A percentile compares a stretch with the other conserved stretches of the same genome.
Evolutionary conservation across 2,888 invertebrate species (phyloP).

Genomic region (Sesia bembeciformis): DNA sequence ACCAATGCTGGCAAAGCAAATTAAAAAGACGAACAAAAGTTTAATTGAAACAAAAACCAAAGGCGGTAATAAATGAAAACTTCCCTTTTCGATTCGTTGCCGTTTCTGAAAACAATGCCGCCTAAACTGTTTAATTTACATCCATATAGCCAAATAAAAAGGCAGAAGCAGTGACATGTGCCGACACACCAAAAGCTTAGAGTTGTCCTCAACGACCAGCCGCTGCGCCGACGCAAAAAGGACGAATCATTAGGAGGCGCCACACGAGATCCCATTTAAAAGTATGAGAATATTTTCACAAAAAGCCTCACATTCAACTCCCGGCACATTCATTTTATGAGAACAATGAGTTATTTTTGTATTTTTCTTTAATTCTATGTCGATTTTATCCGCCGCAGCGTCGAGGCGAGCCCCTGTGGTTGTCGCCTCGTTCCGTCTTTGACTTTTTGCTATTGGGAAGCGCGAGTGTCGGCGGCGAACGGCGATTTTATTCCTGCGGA

Average conservation of each 20-base stretch:
- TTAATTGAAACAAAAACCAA: constrained; percentile 17
- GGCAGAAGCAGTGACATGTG: constrained; percentile 55
- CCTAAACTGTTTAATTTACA: constrained; percentile 69
- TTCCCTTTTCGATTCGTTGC: constrained; percentile 23
- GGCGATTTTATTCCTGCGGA: constrained; percentile 45
- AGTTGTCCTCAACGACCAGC: constrained; percentile 42
- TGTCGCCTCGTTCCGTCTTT: constrained; percentile 67
- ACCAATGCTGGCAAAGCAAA: not conserved
- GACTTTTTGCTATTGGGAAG: constrained; percentile 62
- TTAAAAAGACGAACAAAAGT: constrained; percentile 15
- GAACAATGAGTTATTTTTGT: constrained; percentile 75
- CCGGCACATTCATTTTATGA: constrained; percentile 74
- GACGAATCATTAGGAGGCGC: constrained; percentile 72
- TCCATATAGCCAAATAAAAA: constrained; percentile 58
- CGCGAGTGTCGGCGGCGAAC: constrained; percentile 58
- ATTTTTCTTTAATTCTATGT: constrained; percentile 73
- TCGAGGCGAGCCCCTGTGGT: constrained; percentile 60
- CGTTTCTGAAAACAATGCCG: constrained; percentile 53
- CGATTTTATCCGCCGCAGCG: constrained; percentile 69
- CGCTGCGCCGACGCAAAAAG: constrained; percentile 64
- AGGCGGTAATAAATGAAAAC: constrained; percentile 22
- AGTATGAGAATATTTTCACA: constrained; percentile 74
- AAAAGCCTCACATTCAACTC: constrained; percentile 73
- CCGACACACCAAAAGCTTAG: constrained; percentile 67
- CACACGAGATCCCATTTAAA: constrained; percentile 73